Evolutionary conservation across 2,888 invertebrate species (phyloP), one percentile per base, ranked within the genome.

Genomic region (Ochropacha duplaris): DNA sequence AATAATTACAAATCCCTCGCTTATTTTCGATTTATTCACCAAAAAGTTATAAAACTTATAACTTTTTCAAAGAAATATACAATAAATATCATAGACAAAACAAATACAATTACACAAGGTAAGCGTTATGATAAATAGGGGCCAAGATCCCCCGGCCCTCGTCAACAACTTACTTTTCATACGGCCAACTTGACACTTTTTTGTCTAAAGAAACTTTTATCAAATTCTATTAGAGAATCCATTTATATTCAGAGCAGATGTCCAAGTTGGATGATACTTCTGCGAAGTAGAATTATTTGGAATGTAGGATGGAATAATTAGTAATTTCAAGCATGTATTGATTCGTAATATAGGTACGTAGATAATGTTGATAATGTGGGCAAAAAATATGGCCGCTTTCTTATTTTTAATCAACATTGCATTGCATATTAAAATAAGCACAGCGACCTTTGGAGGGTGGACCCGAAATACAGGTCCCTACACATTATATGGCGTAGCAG

Each of bases 151-250:
- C 34, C 59, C 49, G 54, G 64, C 69, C 66, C 61, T 66, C 69
- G 72, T 75, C 72, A 74, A 76, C 68, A 78, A 74, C 65, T 72
- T 72, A 73, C 69, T 72, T 78, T 74, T 72, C 74, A 69, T 64
- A 70, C 66, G 68, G 62, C 61, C 64, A 74, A 76, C 74, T 80
- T 78, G 74, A 70, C 71, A 72, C 74, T 76, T 82, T n/a, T 79
- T 81, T 77, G 75, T 78, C 68, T 75, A 68, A 75, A 74, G 72
- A 62, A 83, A 83, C 66, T 85, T 84, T 81, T 69, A 71, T 76
- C 71, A 76, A 83, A 84, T 84, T 85, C 74, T 81, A 81, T 85
- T 84, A 81, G 68, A 74, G 62, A 74, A 65, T 79, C 82, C 79
- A 79, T 86, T 84, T 83, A 78, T 80, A 86, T 86, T 85, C 84